Evolutionary conservation across 1,140 invertebrate species (phyloP).

Genomic region (Zaprionus nigranus): DNA sequence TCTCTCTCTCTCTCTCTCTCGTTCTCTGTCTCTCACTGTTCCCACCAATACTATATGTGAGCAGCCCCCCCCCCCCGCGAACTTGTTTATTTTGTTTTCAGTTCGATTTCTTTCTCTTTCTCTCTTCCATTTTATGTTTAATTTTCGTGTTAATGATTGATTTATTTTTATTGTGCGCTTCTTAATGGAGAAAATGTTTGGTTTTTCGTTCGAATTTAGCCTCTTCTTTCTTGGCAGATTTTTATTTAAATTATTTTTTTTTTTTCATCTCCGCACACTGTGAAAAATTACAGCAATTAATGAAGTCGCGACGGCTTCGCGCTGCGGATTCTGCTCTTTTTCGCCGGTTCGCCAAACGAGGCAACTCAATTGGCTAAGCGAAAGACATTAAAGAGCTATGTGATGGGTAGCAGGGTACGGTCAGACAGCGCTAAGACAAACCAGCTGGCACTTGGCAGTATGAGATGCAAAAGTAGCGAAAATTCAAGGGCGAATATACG

Average conservation of each 20-base stretch:
- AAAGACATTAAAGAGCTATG: constrained; percentile 23
- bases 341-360: constrained; percentile 2
- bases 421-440: background rate
- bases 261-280: constrained; percentile 20
- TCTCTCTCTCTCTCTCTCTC: constrained; percentile 12
- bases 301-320: constrained; percentile 52
- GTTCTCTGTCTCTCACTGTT: constrained; percentile 15
- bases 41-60: constrained; percentile 40
- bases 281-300: constrained; percentile 70
- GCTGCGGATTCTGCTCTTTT: constrained; percentile 4
- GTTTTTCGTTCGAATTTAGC: constrained; percentile 28
- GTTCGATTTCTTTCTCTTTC: background rate
- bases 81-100: constrained; percentile 68
- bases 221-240: background rate
- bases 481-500: background rate
- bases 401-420: background rate
- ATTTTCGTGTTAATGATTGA: constrained; percentile 76
- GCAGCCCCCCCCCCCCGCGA: constrained; percentile 54
- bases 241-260: constrained; percentile 13
- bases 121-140: constrained; percentile 56
- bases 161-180: constrained; percentile 73
- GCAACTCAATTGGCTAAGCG: constrained; percentile 44
- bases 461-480: background rate
- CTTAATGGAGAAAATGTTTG: constrained; percentile 64
- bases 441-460: background rate